A percentile compares a stretch with the other conserved stretches of the same genome.
These are phyloP conservation scores for Nannoperca australis DNA, from an alignment of 2,797 vertebrate species.

Conservation along the genomic window DNA sequence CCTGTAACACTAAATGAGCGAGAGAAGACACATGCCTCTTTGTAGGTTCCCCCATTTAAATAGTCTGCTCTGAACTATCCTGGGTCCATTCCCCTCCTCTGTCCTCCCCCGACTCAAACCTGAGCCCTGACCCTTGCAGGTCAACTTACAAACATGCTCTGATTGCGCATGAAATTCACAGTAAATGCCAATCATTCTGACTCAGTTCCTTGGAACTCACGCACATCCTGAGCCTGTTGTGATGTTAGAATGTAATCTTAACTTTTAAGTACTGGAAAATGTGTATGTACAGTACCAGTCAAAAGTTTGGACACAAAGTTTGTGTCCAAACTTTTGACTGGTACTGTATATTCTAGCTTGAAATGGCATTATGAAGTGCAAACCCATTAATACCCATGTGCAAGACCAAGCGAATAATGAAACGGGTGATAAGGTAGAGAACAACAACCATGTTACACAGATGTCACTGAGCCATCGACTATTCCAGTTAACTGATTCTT, in stretches of 20 bases:
- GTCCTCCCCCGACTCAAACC: constrained; percentile 38
- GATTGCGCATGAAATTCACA: not conserved
- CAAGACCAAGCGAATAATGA: not conserved
- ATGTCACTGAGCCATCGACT: not conserved
- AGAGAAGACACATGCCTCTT: constrained; percentile 23
- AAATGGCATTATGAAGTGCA: not conserved
- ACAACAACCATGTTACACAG: not conserved
- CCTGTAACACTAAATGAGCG: constrained; percentile 22
- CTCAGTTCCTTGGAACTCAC: constrained; percentile 3
- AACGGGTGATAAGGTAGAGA: not conserved
- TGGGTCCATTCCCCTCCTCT: constrained; percentile 37
- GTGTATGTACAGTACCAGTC: not conserved
- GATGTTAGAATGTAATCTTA: not conserved
- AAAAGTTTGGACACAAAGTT: too few relatives aligned
- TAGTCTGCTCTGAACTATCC: constrained; percentile 44
- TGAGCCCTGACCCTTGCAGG: constrained; percentile 24
- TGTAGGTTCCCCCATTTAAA: constrained; percentile 66
- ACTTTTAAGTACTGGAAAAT: not conserved
- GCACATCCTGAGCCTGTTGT: not conserved
- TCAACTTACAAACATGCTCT: constrained; percentile 6
- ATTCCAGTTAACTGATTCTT: constrained; percentile 3
- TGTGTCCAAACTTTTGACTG: too few relatives aligned
- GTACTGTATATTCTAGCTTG: not conserved
- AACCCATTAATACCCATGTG: constrained; percentile 1
- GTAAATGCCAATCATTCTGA: constrained; percentile 10